A percentile compares a stretch with the other conserved stretches of the same genome.
phyloP scores from a whole-genome alignment of 2,113 vertebrate species.

The Archocentrus centrarchus region DNA sequence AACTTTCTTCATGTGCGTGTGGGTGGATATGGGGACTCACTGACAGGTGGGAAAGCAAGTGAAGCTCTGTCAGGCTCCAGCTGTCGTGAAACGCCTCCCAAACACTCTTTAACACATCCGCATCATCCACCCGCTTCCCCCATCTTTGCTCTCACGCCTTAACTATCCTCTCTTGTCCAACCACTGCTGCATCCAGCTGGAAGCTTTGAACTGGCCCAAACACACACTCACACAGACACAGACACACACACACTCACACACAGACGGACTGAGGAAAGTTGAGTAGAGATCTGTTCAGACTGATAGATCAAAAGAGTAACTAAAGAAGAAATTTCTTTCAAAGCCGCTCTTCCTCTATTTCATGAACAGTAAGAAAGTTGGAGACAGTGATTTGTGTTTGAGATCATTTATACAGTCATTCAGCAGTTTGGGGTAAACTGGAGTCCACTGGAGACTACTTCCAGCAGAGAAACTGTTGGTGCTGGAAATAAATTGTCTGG shows the following conservation, averaged over 20 bases:
- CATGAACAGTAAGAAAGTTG: not conserved
- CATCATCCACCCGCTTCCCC: not conserved
- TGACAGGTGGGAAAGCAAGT: conserved; percentile 64
- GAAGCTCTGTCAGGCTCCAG: conserved; percentile 44
- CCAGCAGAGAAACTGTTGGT: not conserved
- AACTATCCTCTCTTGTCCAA: conserved; percentile 26
- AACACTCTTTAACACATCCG: conserved; percentile 13
- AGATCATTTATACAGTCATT: not conserved
- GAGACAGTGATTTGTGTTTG: not conserved
- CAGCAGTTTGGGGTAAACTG: not conserved
- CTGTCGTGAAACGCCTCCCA: conserved; percentile 41
- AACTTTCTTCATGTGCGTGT: conserved; percentile 13
- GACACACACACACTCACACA: not conserved
- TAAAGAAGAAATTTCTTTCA: conserved; percentile 9
- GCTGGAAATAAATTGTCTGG: not conserved
- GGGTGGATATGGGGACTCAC: not conserved
- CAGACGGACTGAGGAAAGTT: not conserved
- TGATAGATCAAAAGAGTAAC: not conserved
- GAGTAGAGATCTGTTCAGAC: conserved; percentile 1
- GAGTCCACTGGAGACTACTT: not conserved
- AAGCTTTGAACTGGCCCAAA: conserved; percentile 19
- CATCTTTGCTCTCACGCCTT: not conserved
- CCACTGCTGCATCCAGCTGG: conserved; percentile 55
- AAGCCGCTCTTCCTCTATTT: not conserved
- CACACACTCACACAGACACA: not conserved